Percentiles rank a stretch among this genome's conserved stretches.
Evolutionary conservation across 1,140 invertebrate genomes (phyloP).

Genomic region (Subanguina moxae): DNA sequence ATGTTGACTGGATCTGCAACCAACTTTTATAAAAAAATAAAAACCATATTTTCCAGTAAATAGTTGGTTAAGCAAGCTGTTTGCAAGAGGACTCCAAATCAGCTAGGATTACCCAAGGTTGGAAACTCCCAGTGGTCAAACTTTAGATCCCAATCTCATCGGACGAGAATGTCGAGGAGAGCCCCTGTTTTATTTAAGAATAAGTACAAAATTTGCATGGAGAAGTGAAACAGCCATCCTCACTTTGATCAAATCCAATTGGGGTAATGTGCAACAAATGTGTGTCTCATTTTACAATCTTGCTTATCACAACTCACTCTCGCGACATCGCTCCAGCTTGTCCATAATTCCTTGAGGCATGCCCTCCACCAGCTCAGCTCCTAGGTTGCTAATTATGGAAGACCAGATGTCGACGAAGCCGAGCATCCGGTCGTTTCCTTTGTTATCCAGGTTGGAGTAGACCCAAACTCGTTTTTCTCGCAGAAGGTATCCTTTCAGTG

Average conservation of each 20-base stretch:
- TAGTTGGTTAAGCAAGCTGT: conserved; percentile 3
- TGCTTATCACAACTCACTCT: conserved; percentile 8
- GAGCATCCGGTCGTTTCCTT: conserved; percentile 7
- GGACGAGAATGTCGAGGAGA: no score
- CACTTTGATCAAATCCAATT: no score
- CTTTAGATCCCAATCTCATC: no score
- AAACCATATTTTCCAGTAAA: no score
- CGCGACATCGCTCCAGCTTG: conserved; percentile 18
- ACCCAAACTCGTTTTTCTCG: conserved; percentile 35
- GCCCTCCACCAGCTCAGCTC: conserved; percentile 39
- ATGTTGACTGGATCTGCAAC: conserved; percentile 40
- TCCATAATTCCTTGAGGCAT: neutral
- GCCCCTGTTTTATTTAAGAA: no score
- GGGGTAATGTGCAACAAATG: no score
- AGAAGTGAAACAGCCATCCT: no score
- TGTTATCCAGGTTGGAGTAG: conserved; percentile 19
- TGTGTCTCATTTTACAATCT: no score
- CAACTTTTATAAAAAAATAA: conserved; percentile 6
- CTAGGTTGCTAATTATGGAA: conserved; percentile 42
- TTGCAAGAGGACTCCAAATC: neutral
- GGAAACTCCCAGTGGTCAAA: no score
- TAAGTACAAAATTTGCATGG: no score
- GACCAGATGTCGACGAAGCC: conserved; percentile 50
- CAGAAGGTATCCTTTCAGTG: conserved; percentile 32
- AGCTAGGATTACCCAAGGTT: neutral